Percentiles rank a stretch among this genome's conserved stretches.
Conservation (phyloP, 2,888 invertebrate genomes). For the Erynnis tages region DNA sequence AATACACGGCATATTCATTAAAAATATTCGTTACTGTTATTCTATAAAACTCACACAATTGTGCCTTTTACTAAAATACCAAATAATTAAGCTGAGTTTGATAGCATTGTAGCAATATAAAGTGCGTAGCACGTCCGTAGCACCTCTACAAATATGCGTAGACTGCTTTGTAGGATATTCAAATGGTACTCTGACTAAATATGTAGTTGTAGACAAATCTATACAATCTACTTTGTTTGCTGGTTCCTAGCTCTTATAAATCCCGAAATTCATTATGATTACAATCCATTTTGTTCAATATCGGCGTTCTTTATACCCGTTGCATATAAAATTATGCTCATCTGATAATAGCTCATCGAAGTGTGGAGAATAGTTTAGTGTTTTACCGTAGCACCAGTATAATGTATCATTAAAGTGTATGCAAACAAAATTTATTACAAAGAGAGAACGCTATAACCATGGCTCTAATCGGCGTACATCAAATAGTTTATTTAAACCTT, state of each 20-base stretch:
- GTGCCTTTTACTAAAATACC: not conserved
- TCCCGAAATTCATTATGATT: no score
- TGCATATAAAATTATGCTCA: slow-evolving; percentile 47
- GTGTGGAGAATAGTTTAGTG: slow-evolving; percentile 43
- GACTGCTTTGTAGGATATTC: slow-evolving; percentile 30
- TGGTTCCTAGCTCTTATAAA: no score
- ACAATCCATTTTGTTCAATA: slow-evolving; percentile 32
- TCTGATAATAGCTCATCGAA: slow-evolving; percentile 46
- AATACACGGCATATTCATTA: no score
- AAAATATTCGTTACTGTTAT: no score
- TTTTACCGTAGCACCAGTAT: slow-evolving; percentile 29
- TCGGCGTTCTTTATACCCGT: slow-evolving; percentile 45
- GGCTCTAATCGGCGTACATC: no score
- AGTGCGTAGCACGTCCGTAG: slow-evolving; percentile 64
- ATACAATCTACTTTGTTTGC: no score
- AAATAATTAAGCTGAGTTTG: not conserved
- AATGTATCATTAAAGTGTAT: slow-evolving; percentile 40
- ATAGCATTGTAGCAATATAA: not conserved
- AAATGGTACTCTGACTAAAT: no score
- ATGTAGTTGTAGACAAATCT: no score
- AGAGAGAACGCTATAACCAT: no score
- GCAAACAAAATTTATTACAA: slow-evolving; percentile 20
- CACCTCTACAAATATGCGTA: slow-evolving; percentile 62
- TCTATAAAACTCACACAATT: no score
- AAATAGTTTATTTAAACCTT: no score